A percentile compares a stretch with the other conserved stretches of the same genome.
Conservation (phyloP, 2,113 vertebrate genomes). For the Morphnarchus princeps region DNA sequence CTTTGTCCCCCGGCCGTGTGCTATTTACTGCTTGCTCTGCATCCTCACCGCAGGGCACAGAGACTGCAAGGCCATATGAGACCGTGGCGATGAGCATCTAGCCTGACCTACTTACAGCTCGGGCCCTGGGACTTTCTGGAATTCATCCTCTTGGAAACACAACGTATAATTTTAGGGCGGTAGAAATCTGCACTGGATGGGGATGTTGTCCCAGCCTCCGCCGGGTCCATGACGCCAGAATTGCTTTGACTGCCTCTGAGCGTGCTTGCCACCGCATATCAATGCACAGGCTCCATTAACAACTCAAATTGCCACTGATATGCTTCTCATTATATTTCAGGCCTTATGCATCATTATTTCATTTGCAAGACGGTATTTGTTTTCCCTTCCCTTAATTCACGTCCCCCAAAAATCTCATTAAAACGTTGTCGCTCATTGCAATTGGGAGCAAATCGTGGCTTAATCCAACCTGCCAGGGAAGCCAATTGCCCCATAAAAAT, state of each 20-base stretch:
- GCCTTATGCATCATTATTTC: conserved; percentile 17
- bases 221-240: background rate
- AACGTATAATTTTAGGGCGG: background rate
- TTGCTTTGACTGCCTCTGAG: background rate
- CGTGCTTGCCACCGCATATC: background rate
- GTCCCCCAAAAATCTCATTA: background rate
- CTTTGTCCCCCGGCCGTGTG: background rate
- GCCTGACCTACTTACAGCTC: conserved; percentile 52
- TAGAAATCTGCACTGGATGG: background rate
- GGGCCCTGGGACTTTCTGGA: conserved; percentile 30
- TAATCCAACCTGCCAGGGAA: conserved; percentile 27
- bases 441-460: background rate
- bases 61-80: background rate
- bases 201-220: background rate
- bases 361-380: background rate
- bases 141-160: conserved; percentile 24
- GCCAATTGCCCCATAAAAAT: background rate
- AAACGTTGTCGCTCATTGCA: background rate
- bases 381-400: background rate
- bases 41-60: background rate
- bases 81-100: conserved; percentile 5
- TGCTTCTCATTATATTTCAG: background rate
- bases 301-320: background rate
- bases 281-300: background rate
- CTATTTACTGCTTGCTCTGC: background rate